Base-by-base conservation (phyloP, 2,113 vertebrate species). In the Cyphomyrus plagiostoma region DNA sequence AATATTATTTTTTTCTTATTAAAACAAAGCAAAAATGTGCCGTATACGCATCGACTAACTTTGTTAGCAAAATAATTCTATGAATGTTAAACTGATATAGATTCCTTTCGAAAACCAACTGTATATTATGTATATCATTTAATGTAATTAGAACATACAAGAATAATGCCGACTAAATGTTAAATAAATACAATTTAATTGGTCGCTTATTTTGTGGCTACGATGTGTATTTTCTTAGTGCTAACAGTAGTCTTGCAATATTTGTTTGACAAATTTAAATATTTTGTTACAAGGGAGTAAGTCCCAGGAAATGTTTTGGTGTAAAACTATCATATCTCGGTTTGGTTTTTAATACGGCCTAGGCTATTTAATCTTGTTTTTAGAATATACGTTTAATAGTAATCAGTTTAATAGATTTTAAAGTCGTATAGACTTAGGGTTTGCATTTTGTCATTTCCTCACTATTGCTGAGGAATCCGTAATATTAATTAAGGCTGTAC, bases 401-500 rank as follows among this genome's bases (percentile, higher is more conserved):
- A 35, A 19, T 87, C 62, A 11, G 62, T 30, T 70, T 70, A 30
- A 30, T 26, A 30, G 10, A 4, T 56, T 87, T 42, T 87, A 15
- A 50, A 50, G 35, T 52, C 5, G 11, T 26, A 30, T 30, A 1
- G 3, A 53, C 13, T 48, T 53, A 53, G 17, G 50, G 23, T 39
- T 56, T 87, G 7, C 50, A 19, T 53, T 87, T 35, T 35, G 13
- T 35, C 15, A 26, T 53, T 87, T 39, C 23, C 46, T 86, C 48
- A 30, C 23, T 45, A 56, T 50, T n/a, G 10, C 74, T 9, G 23
- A 74, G 52, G 21, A 42, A 89, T 58, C 19, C 94, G 96, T 93
- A 93, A 95, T 96, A 96, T 97, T 96, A 96, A 97, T 97, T 96
- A 97, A 96, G 95, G 94, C 94, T 94, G 95, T 96, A 96, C 96